Evolutionary conservation across 2,113 vertebrate species (phyloP).

Genomic region (Pongo abelii): DNA sequence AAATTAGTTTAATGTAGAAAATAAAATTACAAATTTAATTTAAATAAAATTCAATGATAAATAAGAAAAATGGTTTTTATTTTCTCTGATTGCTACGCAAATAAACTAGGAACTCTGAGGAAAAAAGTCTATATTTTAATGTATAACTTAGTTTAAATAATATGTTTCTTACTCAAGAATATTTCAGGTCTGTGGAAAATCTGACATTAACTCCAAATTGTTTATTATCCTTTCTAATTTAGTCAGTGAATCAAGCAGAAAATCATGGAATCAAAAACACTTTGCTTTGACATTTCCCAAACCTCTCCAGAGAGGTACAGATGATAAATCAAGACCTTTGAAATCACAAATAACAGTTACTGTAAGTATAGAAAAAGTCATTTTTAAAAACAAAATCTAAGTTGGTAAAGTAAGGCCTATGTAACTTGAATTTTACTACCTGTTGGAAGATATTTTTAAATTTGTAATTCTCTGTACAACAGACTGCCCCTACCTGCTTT

Average conservation of each 20-base stretch:
- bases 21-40: not conserved
- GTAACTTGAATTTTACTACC: not conserved
- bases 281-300: constrained; percentile 64
- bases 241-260: constrained; percentile 23
- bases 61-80: not conserved
- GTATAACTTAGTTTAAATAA: constrained; percentile 6
- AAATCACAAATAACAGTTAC: constrained; percentile 31
- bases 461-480: not conserved
- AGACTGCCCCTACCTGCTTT: not conserved
- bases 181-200: not conserved
- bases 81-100: not conserved
- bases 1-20: constrained; percentile 5
- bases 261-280: constrained; percentile 8
- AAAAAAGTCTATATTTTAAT: not conserved
- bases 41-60: not conserved
- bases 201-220: not conserved
- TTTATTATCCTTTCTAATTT: not conserved
- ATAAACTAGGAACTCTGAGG: not conserved
- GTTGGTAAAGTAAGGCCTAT: fast-evolving
- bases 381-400: not conserved
- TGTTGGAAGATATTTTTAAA: not conserved
- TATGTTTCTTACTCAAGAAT: not conserved
- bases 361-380: constrained; percentile 11
- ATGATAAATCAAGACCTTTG: constrained; percentile 48
- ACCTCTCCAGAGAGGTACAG: constrained; percentile 47